Base-by-base conservation (phyloP, 1,140 invertebrate genomes). In the Bombus soroeensis region DNA sequence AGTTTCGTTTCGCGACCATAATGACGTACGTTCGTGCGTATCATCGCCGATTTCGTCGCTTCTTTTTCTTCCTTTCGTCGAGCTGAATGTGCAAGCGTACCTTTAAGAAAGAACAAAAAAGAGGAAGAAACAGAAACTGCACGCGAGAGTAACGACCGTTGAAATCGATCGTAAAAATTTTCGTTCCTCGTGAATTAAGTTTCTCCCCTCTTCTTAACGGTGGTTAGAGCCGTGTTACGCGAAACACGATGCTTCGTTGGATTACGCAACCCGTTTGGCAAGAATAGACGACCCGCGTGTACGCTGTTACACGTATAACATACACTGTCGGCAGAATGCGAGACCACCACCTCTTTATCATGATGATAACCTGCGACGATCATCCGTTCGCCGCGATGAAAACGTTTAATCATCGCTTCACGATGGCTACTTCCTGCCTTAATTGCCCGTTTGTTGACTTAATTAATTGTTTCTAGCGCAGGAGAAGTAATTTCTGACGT, bases 1-100 rank as follows among this genome's bases (percentile, higher is more conserved):
- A 78, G 66, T 53, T 53, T 53, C 86, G 83, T 88, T 91, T 87
- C 72, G 81, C 71, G 78, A 18, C 39, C 47, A 64, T 88, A 90
- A 88, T 88, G 87, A 90, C 68, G 71, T 77, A 88, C 59, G 64
- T 68, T 43, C 79, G 62, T 64, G 87, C 59, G 72, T 25, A 62
- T 25, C 41, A 28, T 79, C 41, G 43, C 32, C 76, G 80, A 84
- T 89, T 87, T 80, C 76, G 71, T 77, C 28, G 47, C 13, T 64
- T 41, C 18, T 78, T 39, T 72, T 71, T 62, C 28, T 43, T n/a
- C 0, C 8, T 3, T 15, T 75, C 34, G 41, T 15, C 18, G 9
- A 72, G 3, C 9, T 4, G 3, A 73, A 68, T 22, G 59, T 68
- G 57, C 39, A 39, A 68, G 37, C 57, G n/a, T 28, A n/a, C 37